phyloP scores from a whole-genome alignment of 2,797 vertebrate species.

The Manis crassicaudata region DNA sequence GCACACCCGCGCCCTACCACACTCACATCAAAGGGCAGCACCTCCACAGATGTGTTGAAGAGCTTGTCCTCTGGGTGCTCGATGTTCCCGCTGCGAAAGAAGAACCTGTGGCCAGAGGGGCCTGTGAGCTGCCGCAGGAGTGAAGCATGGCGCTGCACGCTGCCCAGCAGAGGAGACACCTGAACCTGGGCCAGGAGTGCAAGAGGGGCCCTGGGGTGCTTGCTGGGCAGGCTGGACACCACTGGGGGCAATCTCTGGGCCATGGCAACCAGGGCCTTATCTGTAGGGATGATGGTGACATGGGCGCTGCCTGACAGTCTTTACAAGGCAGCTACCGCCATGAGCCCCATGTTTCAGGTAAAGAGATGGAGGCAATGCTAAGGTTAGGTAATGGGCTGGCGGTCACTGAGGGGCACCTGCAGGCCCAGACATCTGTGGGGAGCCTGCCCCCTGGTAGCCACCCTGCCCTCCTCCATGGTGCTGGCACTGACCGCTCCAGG shows the following conservation, averaged over 20 bases:
- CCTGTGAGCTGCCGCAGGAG: neutral
- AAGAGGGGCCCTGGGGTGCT: neutral
- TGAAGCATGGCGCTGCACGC: neutral
- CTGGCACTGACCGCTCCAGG: slow-evolving; percentile 91
- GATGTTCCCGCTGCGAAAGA: slow-evolving; percentile 97
- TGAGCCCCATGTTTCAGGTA: neutral
- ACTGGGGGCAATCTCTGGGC: neutral
- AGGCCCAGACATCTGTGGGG: neutral
- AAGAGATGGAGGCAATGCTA: neutral
- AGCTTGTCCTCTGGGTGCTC: slow-evolving; percentile 99
- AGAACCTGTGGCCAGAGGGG: slow-evolving; percentile 89
- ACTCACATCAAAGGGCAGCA: slow-evolving; percentile 97
- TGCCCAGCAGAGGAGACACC: neutral
- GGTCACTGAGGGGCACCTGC: neutral
- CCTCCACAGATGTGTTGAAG: slow-evolving; percentile 97
- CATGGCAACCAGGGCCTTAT: neutral
- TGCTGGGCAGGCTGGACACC: neutral
- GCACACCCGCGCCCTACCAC: neutral
- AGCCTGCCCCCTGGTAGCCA: neutral
- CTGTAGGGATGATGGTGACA: neutral
- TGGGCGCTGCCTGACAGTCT: neutral
- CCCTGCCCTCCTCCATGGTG: neutral
- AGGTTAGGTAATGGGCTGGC: neutral
- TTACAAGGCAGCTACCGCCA: neutral
- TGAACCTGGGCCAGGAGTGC: neutral